phyloP scores from a whole-genome alignment of 1,140 invertebrate genomes.

The Apis florea region DNA sequence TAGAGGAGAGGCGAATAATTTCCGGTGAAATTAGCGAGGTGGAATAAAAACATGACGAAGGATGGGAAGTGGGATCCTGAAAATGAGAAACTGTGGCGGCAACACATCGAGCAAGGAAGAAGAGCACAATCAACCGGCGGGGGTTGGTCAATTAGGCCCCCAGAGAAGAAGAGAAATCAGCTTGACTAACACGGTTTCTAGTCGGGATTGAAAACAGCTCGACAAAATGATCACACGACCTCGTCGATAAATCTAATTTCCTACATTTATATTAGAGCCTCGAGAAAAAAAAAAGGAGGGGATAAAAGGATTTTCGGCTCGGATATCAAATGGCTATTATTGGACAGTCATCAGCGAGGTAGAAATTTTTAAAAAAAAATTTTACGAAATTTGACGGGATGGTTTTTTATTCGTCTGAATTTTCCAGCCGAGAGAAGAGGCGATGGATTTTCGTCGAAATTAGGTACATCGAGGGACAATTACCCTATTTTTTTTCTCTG shows the following conservation, averaged over 20 bases:
- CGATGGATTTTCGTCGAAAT: too few species aligned
- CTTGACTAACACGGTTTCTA: conserved; percentile 63
- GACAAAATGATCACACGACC: conserved; percentile 56
- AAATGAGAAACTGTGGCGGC: conserved; percentile 37
- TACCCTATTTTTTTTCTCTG: too few species aligned
- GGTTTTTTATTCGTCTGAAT: not conserved
- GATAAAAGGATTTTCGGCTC: not conserved
- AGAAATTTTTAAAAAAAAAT: not conserved
- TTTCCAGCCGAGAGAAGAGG: not conserved
- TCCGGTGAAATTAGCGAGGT: not conserved
- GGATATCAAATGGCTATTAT: not conserved
- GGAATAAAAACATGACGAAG: conserved; percentile 49
- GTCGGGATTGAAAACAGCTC: conserved; percentile 66
- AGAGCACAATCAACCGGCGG: conserved; percentile 52
- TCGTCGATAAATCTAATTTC: conserved; percentile 60
- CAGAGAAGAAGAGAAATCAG: conserved; percentile 66
- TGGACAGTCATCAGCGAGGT: too few species aligned
- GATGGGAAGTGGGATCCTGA: conserved; percentile 12
- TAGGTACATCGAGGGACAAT: too few species aligned
- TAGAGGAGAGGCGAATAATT: too few species aligned
- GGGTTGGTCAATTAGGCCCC: conserved; percentile 62
- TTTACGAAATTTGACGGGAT: not conserved
- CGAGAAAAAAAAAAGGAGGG: not conserved
- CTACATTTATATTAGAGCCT: conserved; percentile 42
- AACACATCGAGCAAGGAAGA: conserved; percentile 18